These are phyloP conservation scores for Opisthograptis luteolata DNA, from an alignment of 2,888 invertebrate genomes.

Conservation along the genomic window DNA sequence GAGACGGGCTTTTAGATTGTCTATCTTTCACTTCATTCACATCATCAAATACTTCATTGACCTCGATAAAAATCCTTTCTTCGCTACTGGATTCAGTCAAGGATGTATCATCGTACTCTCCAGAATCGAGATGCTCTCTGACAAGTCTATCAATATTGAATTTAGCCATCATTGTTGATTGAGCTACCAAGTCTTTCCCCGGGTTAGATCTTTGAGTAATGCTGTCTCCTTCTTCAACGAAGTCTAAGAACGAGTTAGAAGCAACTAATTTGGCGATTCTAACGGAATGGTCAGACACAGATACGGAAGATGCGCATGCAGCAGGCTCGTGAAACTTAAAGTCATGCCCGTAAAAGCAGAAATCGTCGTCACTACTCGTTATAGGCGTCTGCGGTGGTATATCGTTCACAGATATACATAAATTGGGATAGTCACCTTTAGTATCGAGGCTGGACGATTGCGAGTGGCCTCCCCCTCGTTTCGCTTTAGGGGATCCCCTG, in stretches of 20 bases:
- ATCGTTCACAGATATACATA: conserved; percentile 70
- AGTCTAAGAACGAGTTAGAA: conserved; percentile 71
- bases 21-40: conserved; percentile 44
- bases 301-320: conserved; percentile 74
- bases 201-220: conserved; percentile 65
- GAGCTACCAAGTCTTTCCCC: conserved; percentile 65
- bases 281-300: conserved; percentile 71
- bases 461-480: conserved; percentile 78
- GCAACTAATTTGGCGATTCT: conserved; percentile 66
- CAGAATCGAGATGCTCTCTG: conserved; percentile 71
- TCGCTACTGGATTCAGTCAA: conserved; percentile 76
- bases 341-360: conserved; percentile 77
- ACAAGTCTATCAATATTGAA: conserved; percentile 71
- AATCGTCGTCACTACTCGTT: conserved; percentile 76
- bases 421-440: conserved; percentile 78
- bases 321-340: conserved; percentile 68
- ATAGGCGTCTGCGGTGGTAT: conserved; percentile 70
- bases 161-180: conserved; percentile 77
- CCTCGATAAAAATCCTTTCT: conserved; percentile 62
- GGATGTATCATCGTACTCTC: conserved; percentile 71
- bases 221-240: conserved; percentile 68
- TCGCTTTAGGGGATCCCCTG: conserved; percentile 89
- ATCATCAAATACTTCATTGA: conserved; percentile 44
- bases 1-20: conserved; percentile 59
- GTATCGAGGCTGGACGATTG: conserved; percentile 70